A percentile compares a stretch with the other conserved stretches of the same genome.
phyloP scores from a whole-genome alignment of 1,140 invertebrate species.

The Neodiprion fabricii region DNA sequence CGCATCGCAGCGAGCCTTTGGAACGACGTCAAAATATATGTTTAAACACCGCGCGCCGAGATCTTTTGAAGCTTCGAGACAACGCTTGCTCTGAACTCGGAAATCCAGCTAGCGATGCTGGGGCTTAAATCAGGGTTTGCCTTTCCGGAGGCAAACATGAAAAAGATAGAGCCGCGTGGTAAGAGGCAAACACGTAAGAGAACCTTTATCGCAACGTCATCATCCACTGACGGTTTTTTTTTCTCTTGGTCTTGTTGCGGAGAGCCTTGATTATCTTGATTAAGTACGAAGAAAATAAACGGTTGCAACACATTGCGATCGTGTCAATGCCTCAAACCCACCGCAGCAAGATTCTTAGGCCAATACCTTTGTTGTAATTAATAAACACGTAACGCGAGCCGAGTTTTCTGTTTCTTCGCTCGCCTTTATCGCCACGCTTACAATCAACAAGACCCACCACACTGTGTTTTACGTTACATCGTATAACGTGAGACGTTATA shows the following conservation, averaged over 20 bases:
- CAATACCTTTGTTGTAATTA: background rate
- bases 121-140: background rate
- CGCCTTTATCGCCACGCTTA: background rate
- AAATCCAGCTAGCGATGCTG: background rate
- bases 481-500: background rate
- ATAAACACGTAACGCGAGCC: background rate
- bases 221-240: too few relatives aligned
- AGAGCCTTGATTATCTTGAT: too few relatives aligned
- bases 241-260: too few relatives aligned
- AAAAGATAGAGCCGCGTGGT: background rate
- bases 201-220: too few relatives aligned
- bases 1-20: too few relatives aligned
- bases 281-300: too few relatives aligned
- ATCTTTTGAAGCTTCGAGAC: background rate
- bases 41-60: background rate
- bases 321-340: too few relatives aligned
- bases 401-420: constrained; percentile 1
- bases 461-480: background rate
- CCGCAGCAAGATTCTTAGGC: background rate
- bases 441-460: background rate
- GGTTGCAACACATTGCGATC: too few relatives aligned
- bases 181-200: background rate
- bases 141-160: background rate
- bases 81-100: background rate
- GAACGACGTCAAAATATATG: background rate